Evolutionary conservation across 2,113 vertebrate species (phyloP), one percentile per base, ranked within the genome.

Genomic region (Ameiurus melas): DNA sequence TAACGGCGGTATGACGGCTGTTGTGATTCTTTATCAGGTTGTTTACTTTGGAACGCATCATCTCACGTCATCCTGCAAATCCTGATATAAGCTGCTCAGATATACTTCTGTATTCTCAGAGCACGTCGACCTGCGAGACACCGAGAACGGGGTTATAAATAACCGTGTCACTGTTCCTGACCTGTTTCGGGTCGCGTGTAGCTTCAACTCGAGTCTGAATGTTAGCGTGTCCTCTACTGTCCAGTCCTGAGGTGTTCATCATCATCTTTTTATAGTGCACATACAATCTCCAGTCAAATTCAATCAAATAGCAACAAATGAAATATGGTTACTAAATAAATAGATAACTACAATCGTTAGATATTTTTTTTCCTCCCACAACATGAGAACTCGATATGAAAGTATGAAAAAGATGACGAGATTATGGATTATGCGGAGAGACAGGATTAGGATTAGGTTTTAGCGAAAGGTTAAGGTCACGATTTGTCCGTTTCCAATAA

Each of bases 391-490:
- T 51, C 75, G 1, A 10, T 51, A 51, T 51, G 47, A 51, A 51
- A 9, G 8, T 10, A 10, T 51, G 47, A 51, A 51, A 51, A 51
- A 14, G 36, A n/a, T 80, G 5, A 73, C 13, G 27, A 84, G 83
- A 51, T 85, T 85, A 55, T n/a, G 39, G 64, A 33, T 85, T 71
- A 73, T 6, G 14, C 14, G 1, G 39, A 39, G 53, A 77, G 85
- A 60, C 33, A 25, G 53, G 84, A 85, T 57, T 85, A 86, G 36
- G 70, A 75, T 85, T 75, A 75, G 25, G 83, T 33, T 70, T 85
- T 43, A 83, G 43, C 4, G 12, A 71, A 85, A 71, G 62, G 83
- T 71, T 51, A 85, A 36, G 83, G 66, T 70, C 64, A 85, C 25
- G 58, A 83, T 62, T 83, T 82, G 55, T 81, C n/a, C 0, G 30